Evolutionary conservation across 2,888 invertebrate species (phyloP).

Genomic region (Papilio protenor): DNA sequence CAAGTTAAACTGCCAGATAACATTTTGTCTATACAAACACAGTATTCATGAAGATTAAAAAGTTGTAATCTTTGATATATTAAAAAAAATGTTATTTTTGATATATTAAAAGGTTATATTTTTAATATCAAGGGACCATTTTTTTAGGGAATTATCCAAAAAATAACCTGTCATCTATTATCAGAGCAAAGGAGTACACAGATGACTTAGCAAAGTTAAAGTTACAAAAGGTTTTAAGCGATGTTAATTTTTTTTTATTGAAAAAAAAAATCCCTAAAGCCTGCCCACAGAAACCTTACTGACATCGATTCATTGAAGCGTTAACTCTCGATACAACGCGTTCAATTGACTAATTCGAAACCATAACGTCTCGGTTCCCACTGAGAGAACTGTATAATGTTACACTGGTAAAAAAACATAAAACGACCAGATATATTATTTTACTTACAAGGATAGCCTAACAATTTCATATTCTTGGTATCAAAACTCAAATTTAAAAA

Average conservation of each 20-base stretch:
- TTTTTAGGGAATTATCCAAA: neutral
- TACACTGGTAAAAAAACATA: constrained; percentile 29
- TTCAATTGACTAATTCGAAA: constrained; percentile 44
- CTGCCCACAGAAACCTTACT: constrained; percentile 52
- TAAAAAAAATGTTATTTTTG: too few species aligned
- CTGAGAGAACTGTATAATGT: constrained; percentile 37
- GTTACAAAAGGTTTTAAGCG: constrained; percentile 40
- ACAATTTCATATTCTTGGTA: neutral
- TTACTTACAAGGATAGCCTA: neutral
- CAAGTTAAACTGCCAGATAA: too few species aligned
- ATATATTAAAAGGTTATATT: neutral
- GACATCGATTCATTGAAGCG: constrained; percentile 49
- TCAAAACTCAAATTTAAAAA: neutral
- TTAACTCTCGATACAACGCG: constrained; percentile 45
- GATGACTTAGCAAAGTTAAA: constrained; percentile 43
- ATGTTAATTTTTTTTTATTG: constrained; percentile 26
- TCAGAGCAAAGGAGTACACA: constrained; percentile 36
- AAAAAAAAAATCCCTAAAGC: constrained; percentile 33
- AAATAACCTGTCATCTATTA: constrained; percentile 34
- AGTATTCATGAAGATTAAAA: too few species aligned
- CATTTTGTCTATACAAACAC: too few species aligned
- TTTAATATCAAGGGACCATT: neutral
- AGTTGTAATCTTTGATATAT: too few species aligned
- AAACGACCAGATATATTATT: neutral
- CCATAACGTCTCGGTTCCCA: constrained; percentile 42